A percentile compares a stretch with the other conserved stretches of the same genome.
These are phyloP conservation scores for Pelobates fuscus DNA, from an alignment of 2,113 vertebrate species.

Conservation along the genomic window DNA sequence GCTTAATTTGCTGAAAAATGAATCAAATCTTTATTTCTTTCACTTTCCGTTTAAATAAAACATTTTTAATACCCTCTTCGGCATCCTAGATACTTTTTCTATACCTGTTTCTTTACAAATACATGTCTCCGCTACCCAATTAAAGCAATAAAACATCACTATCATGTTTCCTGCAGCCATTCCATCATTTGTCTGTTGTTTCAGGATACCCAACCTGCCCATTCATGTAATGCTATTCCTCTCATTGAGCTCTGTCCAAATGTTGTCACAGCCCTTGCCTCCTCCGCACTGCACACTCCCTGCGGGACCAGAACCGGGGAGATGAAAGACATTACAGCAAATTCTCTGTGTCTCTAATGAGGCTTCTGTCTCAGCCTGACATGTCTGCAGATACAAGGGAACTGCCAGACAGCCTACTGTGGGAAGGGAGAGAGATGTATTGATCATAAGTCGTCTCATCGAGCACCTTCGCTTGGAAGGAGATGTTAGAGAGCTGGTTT, in stretches of 20 bases:
- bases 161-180: not conserved
- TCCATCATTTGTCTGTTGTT: constrained; percentile 1
- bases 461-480: constrained; percentile 36
- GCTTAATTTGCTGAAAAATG: no score
- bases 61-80: no score
- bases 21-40: no score
- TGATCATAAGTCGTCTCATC: constrained; percentile 35
- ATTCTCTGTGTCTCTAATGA: constrained; percentile 40
- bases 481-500: constrained; percentile 1
- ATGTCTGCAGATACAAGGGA: constrained; percentile 38
- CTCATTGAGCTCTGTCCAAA: constrained; percentile 42
- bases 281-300: constrained; percentile 24
- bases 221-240: constrained; percentile 37
- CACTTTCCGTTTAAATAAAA: no score
- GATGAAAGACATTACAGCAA: constrained; percentile 44
- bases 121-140: not conserved
- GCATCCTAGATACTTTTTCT: no score
- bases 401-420: constrained; percentile 16
- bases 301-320: constrained; percentile 28
- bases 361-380: constrained; percentile 41
- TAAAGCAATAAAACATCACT: not conserved
- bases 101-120: not conserved
- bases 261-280: constrained; percentile 38
- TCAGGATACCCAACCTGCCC: constrained; percentile 17
- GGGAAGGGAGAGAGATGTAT: constrained; percentile 32